Evolutionary conservation across 30 jellyfish, hydroid and myxozoan species (phyloP).

Genomic region (Hydractinia symbiolongicarpus): DNA sequence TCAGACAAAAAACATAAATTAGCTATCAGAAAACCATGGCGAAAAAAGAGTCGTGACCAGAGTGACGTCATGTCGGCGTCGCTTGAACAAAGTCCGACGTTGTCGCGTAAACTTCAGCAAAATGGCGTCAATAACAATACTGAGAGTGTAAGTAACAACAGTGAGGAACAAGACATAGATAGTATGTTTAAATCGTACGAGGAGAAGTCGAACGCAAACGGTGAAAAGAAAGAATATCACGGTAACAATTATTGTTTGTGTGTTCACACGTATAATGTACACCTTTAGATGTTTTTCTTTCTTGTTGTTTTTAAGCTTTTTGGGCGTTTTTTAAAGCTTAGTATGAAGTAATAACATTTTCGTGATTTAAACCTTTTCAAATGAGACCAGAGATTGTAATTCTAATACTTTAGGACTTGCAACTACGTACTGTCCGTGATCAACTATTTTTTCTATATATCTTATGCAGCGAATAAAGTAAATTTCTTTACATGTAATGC

Average conservation of each 20-base stretch:
- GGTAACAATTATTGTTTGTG: slow-evolving; percentile 34
- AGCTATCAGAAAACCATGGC: slow-evolving; percentile 26
- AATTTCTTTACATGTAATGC: no score
- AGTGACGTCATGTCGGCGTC: slow-evolving; percentile 19
- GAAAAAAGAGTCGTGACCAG: slow-evolving; percentile 39
- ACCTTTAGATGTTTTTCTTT: not conserved
- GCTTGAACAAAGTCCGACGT: not conserved
- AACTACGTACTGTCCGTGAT: no score
- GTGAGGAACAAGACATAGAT: slow-evolving; percentile 67
- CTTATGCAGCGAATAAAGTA: no score
- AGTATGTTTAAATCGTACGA: slow-evolving; percentile 59
- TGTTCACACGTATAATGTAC: not conserved
- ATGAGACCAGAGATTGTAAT: no score
- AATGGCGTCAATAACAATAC: not conserved
- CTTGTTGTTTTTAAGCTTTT: no score
- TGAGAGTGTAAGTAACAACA: slow-evolving; percentile 13
- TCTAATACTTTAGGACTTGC: no score
- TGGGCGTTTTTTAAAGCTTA: no score
- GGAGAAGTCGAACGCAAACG: slow-evolving; percentile 23
- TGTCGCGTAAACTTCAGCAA: not conserved
- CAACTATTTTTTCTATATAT: no score
- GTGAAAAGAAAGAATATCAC: slow-evolving; percentile 25
- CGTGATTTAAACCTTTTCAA: no score
- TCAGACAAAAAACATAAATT: slow-evolving; percentile 8
- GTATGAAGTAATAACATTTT: no score